Evolutionary conservation across 2,888 invertebrate genomes (phyloP).

Genomic region (Cantharis lateralis): DNA sequence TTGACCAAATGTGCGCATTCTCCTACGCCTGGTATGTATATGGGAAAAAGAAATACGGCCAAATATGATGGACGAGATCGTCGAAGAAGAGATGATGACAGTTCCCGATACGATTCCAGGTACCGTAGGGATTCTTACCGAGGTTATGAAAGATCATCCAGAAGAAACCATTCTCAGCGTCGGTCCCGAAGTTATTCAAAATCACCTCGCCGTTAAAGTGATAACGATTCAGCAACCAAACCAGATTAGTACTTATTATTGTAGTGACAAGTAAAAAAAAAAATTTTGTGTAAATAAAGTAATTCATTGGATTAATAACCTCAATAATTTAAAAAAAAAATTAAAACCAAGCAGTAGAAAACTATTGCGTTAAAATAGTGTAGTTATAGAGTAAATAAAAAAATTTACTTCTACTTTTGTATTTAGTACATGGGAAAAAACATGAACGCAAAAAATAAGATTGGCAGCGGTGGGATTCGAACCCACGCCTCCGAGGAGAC

Average conservation of each 20-base stretch:
- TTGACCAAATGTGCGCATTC: neutral
- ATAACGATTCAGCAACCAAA: too few species aligned
- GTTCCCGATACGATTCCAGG: neutral
- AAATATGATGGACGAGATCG: neutral
- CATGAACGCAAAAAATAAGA: neutral
- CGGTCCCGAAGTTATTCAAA: neutral
- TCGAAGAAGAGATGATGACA: neutral
- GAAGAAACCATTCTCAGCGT: neutral
- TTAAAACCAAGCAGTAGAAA: too few species aligned
- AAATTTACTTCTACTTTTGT: too few species aligned
- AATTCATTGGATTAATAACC: too few species aligned
- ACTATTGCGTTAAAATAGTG: too few species aligned
- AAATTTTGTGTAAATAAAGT: too few species aligned
- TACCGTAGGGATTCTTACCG: neutral
- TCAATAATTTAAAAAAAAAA: too few species aligned
- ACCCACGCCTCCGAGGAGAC: slow-evolving; percentile 88
- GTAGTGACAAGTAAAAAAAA: too few species aligned
- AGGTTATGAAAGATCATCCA: neutral
- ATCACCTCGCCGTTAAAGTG: neutral
- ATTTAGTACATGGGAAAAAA: too few species aligned
- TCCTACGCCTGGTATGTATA: neutral
- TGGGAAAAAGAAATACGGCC: neutral
- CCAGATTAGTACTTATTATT: too few species aligned
- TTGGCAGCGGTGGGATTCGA: slow-evolving; percentile 86
- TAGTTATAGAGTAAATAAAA: too few species aligned